These are phyloP conservation scores for Nipponacmea schrenckii DNA, from an alignment of 2,888 invertebrate species.

Conservation along the genomic window DNA sequence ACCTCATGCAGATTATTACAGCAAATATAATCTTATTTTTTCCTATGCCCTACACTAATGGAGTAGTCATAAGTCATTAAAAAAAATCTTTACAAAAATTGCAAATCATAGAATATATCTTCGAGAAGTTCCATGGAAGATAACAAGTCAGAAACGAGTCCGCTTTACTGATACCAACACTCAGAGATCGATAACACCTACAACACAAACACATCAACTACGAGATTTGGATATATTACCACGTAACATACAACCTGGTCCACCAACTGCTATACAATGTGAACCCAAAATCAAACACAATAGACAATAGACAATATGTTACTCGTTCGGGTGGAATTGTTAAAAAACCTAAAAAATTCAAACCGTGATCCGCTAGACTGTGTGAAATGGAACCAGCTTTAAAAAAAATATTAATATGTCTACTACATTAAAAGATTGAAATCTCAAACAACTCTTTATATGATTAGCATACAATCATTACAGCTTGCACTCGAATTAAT, in stretches of 20 bases:
- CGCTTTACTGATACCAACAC: not conserved
- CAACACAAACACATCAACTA: not conserved
- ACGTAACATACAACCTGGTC: no score
- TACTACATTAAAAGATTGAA: no score
- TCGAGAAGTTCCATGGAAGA: not conserved
- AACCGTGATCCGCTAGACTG: no score
- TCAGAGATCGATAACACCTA: no score
- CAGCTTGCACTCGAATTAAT: no score
- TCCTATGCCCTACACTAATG: not conserved
- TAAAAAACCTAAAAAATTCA: not conserved
- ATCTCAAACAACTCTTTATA: no score
- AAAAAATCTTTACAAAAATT: conserved; percentile 14
- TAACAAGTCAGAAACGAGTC: not conserved
- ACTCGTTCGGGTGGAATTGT: not conserved
- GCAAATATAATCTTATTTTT: conserved; percentile 17
- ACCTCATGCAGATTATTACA: conserved; percentile 22
- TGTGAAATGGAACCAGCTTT: no score
- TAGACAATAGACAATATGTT: not conserved
- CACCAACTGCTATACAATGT: no score
- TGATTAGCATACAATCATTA: no score
- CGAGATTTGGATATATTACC: not conserved
- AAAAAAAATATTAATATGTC: no score
- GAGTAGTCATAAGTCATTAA: not conserved
- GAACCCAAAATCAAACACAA: no score
- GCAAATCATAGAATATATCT: conserved; percentile 10